A percentile compares a stretch with the other conserved stretches of the same genome.
phyloP scores from a whole-genome alignment of 2,888 invertebrate genomes.

The Epirrita christyi region DNA sequence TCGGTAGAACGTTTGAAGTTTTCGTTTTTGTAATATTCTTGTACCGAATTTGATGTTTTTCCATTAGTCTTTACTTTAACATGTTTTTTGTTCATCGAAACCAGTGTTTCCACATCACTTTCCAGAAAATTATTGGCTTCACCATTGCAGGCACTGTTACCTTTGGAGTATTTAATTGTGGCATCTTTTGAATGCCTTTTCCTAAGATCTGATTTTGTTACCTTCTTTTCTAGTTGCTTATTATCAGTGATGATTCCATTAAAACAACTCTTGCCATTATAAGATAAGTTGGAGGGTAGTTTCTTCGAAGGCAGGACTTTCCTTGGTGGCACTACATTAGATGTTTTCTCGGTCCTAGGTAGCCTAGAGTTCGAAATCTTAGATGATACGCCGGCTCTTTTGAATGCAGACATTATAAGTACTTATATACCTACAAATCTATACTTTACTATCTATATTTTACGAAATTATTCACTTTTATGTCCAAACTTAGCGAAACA shows the following conservation, averaged over 20 bases:
- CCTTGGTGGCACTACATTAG: slow-evolving; percentile 45
- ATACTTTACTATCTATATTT: not conserved
- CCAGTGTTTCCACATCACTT: slow-evolving; percentile 16
- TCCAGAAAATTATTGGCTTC: slow-evolving; percentile 7
- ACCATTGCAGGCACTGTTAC: slow-evolving; percentile 46
- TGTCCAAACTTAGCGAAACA: not conserved
- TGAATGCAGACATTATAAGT: slow-evolving; percentile 29
- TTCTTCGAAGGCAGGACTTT: slow-evolving; percentile 56
- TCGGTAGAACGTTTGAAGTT: slow-evolving; percentile 58
- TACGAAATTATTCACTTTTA: not conserved
- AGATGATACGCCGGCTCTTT: slow-evolving; percentile 22
- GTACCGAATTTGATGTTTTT: slow-evolving; percentile 41
- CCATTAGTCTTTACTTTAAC: slow-evolving; percentile 17
- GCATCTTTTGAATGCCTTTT: slow-evolving; percentile 33
- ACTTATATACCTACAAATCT: not conserved
- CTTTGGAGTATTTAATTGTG: slow-evolving; percentile 49
- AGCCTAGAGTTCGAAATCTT: slow-evolving; percentile 29
- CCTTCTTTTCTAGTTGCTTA: slow-evolving; percentile 45
- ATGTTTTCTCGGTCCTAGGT: slow-evolving; percentile 29
- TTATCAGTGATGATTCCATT: slow-evolving; percentile 47
- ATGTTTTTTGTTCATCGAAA: slow-evolving; percentile 11
- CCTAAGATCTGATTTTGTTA: slow-evolving; percentile 63
- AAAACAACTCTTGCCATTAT: slow-evolving; percentile 57
- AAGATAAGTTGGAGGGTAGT: slow-evolving; percentile 31
- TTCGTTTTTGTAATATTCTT: slow-evolving; percentile 71